A percentile compares a stretch with the other conserved stretches of the same genome.
phyloP scores from a whole-genome alignment of 2,113 vertebrate genomes.

The Smithornis capensis region DNA sequence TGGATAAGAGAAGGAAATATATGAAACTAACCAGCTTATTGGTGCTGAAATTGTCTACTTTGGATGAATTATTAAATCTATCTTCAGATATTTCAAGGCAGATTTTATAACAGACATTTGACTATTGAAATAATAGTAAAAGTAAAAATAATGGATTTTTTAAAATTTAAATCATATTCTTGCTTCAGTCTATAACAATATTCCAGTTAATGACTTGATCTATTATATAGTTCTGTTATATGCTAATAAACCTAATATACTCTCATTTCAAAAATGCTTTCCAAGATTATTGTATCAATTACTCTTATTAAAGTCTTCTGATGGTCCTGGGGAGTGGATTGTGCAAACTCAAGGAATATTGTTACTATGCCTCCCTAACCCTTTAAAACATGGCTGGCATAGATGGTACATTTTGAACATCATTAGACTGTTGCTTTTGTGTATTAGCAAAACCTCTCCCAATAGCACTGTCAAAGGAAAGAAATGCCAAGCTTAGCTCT shows the following conservation, averaged over 20 bases:
- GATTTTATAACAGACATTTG: constrained; percentile 5
- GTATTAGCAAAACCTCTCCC: not conserved
- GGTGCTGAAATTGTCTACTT: not conserved
- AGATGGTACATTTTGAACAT: fast-evolving
- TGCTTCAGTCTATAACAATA: constrained; percentile 1
- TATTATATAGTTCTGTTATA: constrained; percentile 21
- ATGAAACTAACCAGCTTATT: not conserved
- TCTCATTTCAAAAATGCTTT: constrained; percentile 26
- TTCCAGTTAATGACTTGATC: constrained; percentile 36
- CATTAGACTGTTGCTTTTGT: not conserved
- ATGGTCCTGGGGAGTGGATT: not conserved
- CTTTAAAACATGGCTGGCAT: not conserved
- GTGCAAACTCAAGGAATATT: not conserved
- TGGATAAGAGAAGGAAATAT: not conserved
- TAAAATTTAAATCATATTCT: not conserved
- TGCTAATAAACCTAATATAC: constrained; percentile 44
- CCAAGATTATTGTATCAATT: constrained; percentile 20
- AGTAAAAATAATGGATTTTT: constrained; percentile 30
- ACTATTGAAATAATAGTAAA: constrained; percentile 16
- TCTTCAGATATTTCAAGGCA: not conserved
- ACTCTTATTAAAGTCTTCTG: not conserved
- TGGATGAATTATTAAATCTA: not conserved
- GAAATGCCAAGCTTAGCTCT: not conserved
- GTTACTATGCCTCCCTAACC: not conserved
- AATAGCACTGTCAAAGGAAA: constrained; percentile 20